A percentile compares a stretch with the other conserved stretches of the same genome.
phyloP scores from a whole-genome alignment of 2,888 invertebrate genomes.

The Palloptera scutellata region DNA sequence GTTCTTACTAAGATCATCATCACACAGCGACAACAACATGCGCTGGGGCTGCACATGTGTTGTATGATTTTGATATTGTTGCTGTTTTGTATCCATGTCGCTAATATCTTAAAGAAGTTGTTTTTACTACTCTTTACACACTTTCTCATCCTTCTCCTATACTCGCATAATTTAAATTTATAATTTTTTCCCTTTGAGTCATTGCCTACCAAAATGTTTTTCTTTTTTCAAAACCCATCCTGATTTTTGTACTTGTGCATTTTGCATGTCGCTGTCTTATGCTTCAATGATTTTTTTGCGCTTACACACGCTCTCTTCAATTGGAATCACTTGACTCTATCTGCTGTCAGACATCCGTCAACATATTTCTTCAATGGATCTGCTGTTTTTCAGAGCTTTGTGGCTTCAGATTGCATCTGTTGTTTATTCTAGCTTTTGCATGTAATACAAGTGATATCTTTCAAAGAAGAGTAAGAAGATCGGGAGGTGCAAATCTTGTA shows the following conservation, averaged over 20 bases:
- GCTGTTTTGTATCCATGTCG: conserved; percentile 13
- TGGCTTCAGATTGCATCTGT: conserved; percentile 8
- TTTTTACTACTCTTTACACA: neutral
- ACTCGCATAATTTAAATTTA: neutral
- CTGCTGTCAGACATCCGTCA: conserved; percentile 27
- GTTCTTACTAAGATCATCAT: conserved; percentile 16
- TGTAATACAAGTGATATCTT: no score
- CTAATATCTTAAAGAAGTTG: conserved; percentile 18
- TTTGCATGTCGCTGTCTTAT: conserved; percentile 10
- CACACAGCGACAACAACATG: neutral
- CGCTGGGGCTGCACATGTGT: conserved; percentile 6
- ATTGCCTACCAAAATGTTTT: neutral
- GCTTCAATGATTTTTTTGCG: conserved; percentile 15
- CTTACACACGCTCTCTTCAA: conserved; percentile 1
- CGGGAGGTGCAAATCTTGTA: no score
- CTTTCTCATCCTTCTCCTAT: neutral
- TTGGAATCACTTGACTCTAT: conserved; percentile 4
- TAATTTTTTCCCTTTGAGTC: conserved; percentile 6
- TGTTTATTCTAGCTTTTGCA: neutral
- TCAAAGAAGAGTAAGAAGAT: no score
- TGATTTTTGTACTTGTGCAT: neutral
- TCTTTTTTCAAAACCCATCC: neutral
- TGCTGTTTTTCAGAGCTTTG: neutral
- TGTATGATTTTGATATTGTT: conserved; percentile 11
- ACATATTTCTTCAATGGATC: conserved; percentile 20